These are phyloP conservation scores for Hirudo medicinalis DNA, from an alignment of 1,140 invertebrate species.

Conservation along the genomic window DNA sequence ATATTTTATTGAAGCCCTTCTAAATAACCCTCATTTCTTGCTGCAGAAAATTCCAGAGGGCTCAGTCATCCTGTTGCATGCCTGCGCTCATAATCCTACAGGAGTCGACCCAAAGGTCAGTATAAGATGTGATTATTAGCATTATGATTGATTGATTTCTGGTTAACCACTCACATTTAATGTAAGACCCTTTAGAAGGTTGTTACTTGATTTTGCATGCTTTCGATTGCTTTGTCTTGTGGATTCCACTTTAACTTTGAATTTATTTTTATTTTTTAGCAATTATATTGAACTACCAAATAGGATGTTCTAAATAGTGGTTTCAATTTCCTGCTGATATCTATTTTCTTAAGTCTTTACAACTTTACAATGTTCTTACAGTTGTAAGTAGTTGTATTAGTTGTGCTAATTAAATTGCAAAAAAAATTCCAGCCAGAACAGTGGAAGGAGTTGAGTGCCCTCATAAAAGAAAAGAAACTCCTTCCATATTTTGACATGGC, in stretches of 20 bases:
- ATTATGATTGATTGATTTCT: too few species aligned
- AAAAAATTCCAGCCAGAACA: slow-evolving; percentile 53
- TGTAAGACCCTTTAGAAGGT: too few species aligned
- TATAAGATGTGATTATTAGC: background rate
- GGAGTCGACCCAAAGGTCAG: slow-evolving; percentile 58
- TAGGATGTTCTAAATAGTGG: background rate
- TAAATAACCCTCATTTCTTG: too few species aligned
- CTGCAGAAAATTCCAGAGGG: slow-evolving; percentile 77
- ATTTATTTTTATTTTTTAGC: background rate
- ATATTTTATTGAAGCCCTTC: too few species aligned
- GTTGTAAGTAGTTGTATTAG: too few species aligned
- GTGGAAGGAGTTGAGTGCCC: slow-evolving; percentile 67
- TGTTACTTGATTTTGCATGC: background rate
- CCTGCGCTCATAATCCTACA: slow-evolving; percentile 98
- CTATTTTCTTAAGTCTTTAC: too few species aligned
- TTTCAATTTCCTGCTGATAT: background rate
- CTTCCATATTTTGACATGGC: slow-evolving; percentile 99
- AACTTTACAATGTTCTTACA: too few species aligned
- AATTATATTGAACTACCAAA: too few species aligned
- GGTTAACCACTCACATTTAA: too few species aligned
- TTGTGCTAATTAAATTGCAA: too few species aligned
- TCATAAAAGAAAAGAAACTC: slow-evolving; percentile 63
- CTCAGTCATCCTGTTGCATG: slow-evolving; percentile 83
- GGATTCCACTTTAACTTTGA: background rate
- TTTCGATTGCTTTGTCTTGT: background rate